phyloP scores from a whole-genome alignment of 2,888 invertebrate genomes.

The Globia sparganii region DNA sequence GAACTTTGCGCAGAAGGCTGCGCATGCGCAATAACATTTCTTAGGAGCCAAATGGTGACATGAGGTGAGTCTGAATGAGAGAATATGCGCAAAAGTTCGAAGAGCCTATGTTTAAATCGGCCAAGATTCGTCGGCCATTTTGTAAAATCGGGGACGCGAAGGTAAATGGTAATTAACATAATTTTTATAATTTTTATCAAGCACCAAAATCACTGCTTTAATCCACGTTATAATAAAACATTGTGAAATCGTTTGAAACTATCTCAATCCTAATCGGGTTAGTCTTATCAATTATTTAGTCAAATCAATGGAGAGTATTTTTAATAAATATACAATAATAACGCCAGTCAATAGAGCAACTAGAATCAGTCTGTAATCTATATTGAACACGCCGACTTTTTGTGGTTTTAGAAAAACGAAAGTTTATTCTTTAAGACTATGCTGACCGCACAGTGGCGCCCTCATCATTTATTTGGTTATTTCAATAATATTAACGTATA shows the following conservation, averaged over 20 bases:
- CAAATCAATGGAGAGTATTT: slow-evolving; percentile 51
- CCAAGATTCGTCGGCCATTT: not conserved
- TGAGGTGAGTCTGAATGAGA: not conserved
- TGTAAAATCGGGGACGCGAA: not conserved
- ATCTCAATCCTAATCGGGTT: slow-evolving; percentile 40
- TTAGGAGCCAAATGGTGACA: not conserved
- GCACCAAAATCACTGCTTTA: slow-evolving; percentile 56
- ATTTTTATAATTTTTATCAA: slow-evolving; percentile 5
- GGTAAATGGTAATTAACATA: not conserved
- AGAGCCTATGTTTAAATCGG: not conserved
- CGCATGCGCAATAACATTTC: not conserved
- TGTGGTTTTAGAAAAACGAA: slow-evolving; percentile 12
- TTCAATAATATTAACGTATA: too few relatives aligned
- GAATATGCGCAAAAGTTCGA: not conserved
- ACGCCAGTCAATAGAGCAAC: slow-evolving; percentile 20
- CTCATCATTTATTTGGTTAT: too few relatives aligned
- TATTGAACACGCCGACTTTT: not conserved
- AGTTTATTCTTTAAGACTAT: not conserved
- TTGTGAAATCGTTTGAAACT: slow-evolving; percentile 23
- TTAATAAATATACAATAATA: slow-evolving; percentile 42
- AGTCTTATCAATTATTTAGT: slow-evolving; percentile 27
- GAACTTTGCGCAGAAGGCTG: not conserved
- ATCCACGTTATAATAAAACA: not conserved
- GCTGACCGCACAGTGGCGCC: too few relatives aligned
- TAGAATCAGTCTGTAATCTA: slow-evolving; percentile 27